Evolutionary conservation across 2,888 invertebrate species (phyloP), one percentile per base, ranked within the genome.

Genomic region (Tetranychus piercei): DNA sequence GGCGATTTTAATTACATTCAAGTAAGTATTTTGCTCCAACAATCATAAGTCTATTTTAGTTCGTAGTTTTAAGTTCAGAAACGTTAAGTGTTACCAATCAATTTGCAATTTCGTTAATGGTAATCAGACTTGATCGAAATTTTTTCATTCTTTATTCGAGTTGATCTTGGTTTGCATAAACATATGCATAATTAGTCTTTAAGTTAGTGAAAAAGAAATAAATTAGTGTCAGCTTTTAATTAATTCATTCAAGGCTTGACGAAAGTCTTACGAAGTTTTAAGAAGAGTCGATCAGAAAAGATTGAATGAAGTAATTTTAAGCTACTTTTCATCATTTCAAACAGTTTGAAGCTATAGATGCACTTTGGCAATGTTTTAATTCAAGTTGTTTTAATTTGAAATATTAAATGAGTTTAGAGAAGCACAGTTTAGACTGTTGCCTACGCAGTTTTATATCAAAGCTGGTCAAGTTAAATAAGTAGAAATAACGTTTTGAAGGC

Each of bases 1-100:
- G 79, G 87, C 88, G 82, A 91, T 94, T 79, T 93, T 93, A 84
- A 84, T 90, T 77, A 90, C 90, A 82, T 93, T 90, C 86, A 92
- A 92, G 93, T 93, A 84, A 88, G 90, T 87, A 77, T 20, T 20
- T 34, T 34, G 34, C 5, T 34, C 34, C n/a, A 44, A 74, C 44
- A 3, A 20, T 65, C 55, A 9, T 76, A 43, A 69, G 66, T 76
- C 20, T 66, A 66, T 11, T 65, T 70, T 76, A 65, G 18, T 4
- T 67, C 8, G 1, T 34, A 34, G 34, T 34, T 34, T 34, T 3
- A 34, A 34, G 34, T 34, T 4, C 34, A 34, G 20, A 20, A 69
- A 22, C n/a, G 11, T 20, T 6, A 0, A 20, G 20, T n/a, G 11
- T 69, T 69, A n/a, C 20, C 69, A 7, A 11, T 20, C 4, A 69